Conservation (phyloP, 2,113 vertebrate species). For the Gobius niger region DNA sequence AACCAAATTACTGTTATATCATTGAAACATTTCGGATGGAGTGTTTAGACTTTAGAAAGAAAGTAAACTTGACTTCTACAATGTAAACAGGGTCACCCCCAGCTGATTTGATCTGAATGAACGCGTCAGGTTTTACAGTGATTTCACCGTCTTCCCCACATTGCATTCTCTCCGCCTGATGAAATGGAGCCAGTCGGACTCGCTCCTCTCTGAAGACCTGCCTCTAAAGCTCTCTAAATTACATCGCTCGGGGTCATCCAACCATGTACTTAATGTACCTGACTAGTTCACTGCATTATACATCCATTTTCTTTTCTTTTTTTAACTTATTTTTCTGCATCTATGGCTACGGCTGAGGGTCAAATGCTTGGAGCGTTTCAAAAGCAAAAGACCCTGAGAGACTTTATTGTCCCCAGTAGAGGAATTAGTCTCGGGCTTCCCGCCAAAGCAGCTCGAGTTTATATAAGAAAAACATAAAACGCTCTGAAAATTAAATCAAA, state of each 20-base stretch:
- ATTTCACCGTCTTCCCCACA: not conserved
- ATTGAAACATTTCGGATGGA: not conserved
- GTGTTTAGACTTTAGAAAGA: not conserved
- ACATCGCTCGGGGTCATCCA: slow-evolving; percentile 26
- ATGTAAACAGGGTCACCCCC: too few species aligned
- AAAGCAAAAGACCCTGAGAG: slow-evolving; percentile 5
- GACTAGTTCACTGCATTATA: slow-evolving; percentile 9
- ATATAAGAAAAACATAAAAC: slow-evolving; percentile 19
- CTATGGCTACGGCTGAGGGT: slow-evolving; percentile 8
- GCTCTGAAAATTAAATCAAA: slow-evolving; percentile 12
- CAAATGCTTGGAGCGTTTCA: slow-evolving; percentile 17
- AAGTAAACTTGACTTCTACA: not conserved
- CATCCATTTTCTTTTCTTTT: slow-evolving; percentile 14
- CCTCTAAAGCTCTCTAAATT: slow-evolving; percentile 14
- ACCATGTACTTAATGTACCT: slow-evolving; percentile 12
- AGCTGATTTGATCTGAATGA: not conserved
- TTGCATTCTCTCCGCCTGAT: not conserved
- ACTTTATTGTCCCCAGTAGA: slow-evolving; percentile 26
- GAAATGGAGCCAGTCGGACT: not conserved
- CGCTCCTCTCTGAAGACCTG: slow-evolving; percentile 10
- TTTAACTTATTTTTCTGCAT: not conserved
- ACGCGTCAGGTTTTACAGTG: not conserved
- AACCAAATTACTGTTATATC: too few species aligned
- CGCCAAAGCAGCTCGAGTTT: slow-evolving; percentile 26
- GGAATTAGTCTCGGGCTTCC: slow-evolving; percentile 17